Evolutionary conservation across 2,113 vertebrate genomes (phyloP), one percentile per base, ranked within the genome.

Genomic region (Emberiza fucata): DNA sequence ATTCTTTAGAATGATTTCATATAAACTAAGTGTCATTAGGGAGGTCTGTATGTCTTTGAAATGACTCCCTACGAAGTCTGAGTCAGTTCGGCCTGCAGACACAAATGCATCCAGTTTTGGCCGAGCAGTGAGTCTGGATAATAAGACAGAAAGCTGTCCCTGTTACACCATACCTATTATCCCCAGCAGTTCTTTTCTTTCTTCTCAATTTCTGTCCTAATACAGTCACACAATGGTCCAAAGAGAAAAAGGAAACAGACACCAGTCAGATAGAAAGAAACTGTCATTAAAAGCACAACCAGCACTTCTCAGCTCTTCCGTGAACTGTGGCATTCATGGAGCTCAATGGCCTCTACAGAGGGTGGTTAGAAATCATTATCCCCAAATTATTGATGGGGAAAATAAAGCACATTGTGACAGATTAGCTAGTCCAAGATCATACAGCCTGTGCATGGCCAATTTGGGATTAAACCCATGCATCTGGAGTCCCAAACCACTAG

Each of bases 201-300:
- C 76, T 88, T 91, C 87, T 73, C 81, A 65, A 14, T 86, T 90
- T 83, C 54, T 90, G 63, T 63, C 84, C 90, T 80, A 85, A 54
- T 57, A 91, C 40, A 60, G 63, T 37, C 69, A 91, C 63, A 91
- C 64, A 94, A 85, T 35, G 60, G 54, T 47, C 59, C 81, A 83
- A 77, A 91, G 82, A 91, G 73, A 69, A 92, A 90, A 94, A 87
- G 71, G 81, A 76, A 91, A 79, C 22, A 71, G 40, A 31, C 35
- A 83, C 29, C 50, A 77, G 45, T 24, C 60, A 47, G 70, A 71
- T 0, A 82, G 61, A 94, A 87, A 94, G 77, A 48, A 94, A 28
- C 7, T n/a, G 28, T 42, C 83, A 66, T 88, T 81, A 92, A 57
- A 37, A 90, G 84, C 29, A 40, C 8, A 3, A 69, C 12, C 79